Base-by-base conservation (phyloP, 2,888 invertebrate genomes). In the Spodoptera littoralis region DNA sequence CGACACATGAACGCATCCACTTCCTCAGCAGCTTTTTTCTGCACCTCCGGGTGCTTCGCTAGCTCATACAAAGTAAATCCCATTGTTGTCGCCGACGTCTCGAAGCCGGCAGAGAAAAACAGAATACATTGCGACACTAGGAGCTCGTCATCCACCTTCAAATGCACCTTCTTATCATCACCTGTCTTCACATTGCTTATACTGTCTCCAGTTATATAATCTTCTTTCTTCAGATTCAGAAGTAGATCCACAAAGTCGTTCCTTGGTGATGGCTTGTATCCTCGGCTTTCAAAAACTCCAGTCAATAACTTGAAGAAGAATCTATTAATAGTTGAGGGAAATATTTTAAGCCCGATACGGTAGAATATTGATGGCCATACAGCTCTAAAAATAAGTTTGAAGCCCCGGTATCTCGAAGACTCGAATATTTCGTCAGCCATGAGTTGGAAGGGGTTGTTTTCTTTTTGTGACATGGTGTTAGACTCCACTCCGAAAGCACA, bases 121-220 rank as follows among this genome's bases (percentile, higher is more conserved):
- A 94, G 73, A 8, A 95, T 86, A 0, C 95, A 92, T 56, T 96
- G 95, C 0, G 95, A 92, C 0, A 92, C 89, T 18, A 96, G 69
- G 47, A 95, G 82, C 0, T 94, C 86, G 13, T 94, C 77, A 1
- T 88, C 87, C 0, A 95, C 75, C 4, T 86, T 79, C 1, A 90
- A 46, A 0, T 66, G 50, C 18, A 82, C 56, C 22, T 76, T 84
- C 6, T 84, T 79, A 0, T 69, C 70, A 0, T 63, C 77, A 0
- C 77, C 81, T 11, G 68, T 76, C 27, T 81, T 81, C 3, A 71
- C 48, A 27, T 85, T 86, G 0, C 50, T 79, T 2, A 89, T 75
- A 30, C 84, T 83, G 13, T 88, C 87, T 1, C 88, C 87, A 5
- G 53, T 65, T 18, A 90, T 73, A 12, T 65, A 58, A 18, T 84